Evolutionary conservation across 2,113 vertebrate species (phyloP).

Genomic region (Calyptomena viridis): DNA sequence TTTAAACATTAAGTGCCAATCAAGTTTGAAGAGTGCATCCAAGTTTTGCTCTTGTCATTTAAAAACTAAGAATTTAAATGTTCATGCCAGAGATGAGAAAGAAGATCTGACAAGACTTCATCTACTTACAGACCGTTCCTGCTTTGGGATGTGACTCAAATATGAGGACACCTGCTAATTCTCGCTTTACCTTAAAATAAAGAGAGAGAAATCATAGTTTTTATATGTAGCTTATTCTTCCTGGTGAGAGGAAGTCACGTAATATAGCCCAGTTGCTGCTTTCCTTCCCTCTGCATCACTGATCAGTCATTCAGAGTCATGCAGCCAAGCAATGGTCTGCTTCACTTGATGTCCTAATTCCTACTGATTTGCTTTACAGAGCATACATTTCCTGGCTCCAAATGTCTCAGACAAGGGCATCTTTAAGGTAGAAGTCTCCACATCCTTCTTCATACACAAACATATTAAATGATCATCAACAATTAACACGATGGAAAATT

Average conservation of each 20-base stretch:
- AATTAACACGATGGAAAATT: background rate
- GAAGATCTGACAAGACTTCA: background rate
- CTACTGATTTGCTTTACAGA: background rate
- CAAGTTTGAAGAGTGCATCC: background rate
- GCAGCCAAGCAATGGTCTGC: background rate
- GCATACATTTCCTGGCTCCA: background rate
- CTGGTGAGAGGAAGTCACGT: background rate
- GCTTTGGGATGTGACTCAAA: conserved; percentile 96
- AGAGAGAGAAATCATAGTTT: background rate
- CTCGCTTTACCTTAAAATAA: conserved; percentile 34
- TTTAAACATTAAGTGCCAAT: background rate
- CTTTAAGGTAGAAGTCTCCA: background rate
- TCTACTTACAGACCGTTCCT: conserved; percentile 94
- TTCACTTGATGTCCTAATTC: background rate
- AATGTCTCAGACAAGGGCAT: background rate
- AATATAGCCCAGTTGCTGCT: background rate
- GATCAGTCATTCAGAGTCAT: background rate
- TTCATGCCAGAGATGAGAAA: background rate
- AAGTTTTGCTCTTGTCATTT: background rate
- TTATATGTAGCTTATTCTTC: background rate
- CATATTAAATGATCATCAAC: background rate
- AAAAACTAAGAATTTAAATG: background rate
- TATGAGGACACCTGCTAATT: conserved; percentile 92
- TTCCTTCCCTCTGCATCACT: background rate
- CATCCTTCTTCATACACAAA: background rate